Evolutionary conservation across 2,797 vertebrate genomes (phyloP).

Genomic region (Bryconaethiops microstoma): DNA sequence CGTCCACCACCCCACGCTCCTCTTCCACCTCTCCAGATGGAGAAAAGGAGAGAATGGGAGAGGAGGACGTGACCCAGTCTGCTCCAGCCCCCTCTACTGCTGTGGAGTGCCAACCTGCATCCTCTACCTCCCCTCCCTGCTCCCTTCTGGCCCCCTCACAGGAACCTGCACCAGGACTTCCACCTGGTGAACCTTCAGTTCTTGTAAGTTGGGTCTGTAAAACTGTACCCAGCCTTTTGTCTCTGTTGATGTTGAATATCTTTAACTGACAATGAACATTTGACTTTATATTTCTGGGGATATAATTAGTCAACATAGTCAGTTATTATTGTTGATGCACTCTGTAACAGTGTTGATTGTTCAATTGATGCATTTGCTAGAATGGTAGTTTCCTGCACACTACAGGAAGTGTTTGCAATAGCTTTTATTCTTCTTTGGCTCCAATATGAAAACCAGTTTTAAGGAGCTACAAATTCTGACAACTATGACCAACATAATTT

Average conservation of each 20-base stretch:
- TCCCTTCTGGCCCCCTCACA: constrained; percentile 64
- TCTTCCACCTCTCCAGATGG: constrained; percentile 77
- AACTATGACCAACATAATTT: neutral
- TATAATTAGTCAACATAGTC: neutral
- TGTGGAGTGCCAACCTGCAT: constrained; percentile 70
- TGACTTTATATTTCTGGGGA: neutral
- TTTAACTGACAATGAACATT: neutral
- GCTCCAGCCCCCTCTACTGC: constrained; percentile 55
- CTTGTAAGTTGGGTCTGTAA: constrained; percentile 74
- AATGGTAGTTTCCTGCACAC: neutral
- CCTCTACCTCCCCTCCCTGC: constrained; percentile 60
- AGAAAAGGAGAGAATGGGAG: constrained; percentile 62
- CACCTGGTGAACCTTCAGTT: constrained; percentile 73
- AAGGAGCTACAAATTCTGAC: neutral
- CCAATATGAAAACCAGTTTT: too few species aligned
- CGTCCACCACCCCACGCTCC: constrained; percentile 67
- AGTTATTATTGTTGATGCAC: neutral
- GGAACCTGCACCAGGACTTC: constrained; percentile 59
- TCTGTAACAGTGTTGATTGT: neutral
- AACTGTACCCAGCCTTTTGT: neutral
- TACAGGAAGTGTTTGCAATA: neutral
- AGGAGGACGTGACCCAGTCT: constrained; percentile 52
- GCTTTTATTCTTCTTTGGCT: neutral
- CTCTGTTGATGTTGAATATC: neutral
- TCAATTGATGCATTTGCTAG: neutral